These are phyloP conservation scores for Drosophila neotestacea DNA, from an alignment of 2,888 invertebrate species.

Conservation along the genomic window DNA sequence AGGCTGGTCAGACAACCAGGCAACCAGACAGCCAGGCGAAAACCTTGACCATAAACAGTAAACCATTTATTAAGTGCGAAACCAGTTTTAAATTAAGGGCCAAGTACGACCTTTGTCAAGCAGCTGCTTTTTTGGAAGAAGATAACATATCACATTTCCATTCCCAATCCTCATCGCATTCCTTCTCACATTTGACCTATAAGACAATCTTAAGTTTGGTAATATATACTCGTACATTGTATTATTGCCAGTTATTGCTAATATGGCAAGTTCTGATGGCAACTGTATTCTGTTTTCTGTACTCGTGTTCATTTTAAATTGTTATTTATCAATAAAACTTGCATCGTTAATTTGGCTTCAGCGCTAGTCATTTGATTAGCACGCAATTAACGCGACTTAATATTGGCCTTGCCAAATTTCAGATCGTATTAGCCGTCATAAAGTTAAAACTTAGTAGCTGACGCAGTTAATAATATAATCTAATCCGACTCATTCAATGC, in stretches of 20 bases:
- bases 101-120: conserved; percentile 41
- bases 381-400: conserved; percentile 48
- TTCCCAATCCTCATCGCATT: conserved; percentile 7
- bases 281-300: conserved; percentile 1
- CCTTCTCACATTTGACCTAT: conserved; percentile 45
- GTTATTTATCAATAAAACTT: conserved; percentile 48
- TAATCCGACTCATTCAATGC: conserved; percentile 46
- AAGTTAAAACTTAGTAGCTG: conserved; percentile 18
- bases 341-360: conserved; percentile 53
- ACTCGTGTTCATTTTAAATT: conserved; percentile 26
- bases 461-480: conserved; percentile 27
- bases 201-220: conserved; percentile 24
- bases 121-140: conserved; percentile 26
- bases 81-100: conserved; percentile 57
- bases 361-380: conserved; percentile 50
- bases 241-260: conserved; percentile 18
- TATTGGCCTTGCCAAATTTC: conserved; percentile 43
- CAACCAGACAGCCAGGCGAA: conserved; percentile 9
- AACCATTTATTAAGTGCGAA: conserved; percentile 45
- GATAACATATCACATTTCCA: conserved; percentile 16
- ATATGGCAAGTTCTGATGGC: conserved; percentile 24
- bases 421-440: conserved; percentile 26
- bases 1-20: conserved; percentile 7
- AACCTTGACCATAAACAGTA: conserved; percentile 44
- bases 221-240: conserved; percentile 23